Evolutionary conservation across 2,113 vertebrate species (phyloP).

Genomic region (Trogon surrucura): DNA sequence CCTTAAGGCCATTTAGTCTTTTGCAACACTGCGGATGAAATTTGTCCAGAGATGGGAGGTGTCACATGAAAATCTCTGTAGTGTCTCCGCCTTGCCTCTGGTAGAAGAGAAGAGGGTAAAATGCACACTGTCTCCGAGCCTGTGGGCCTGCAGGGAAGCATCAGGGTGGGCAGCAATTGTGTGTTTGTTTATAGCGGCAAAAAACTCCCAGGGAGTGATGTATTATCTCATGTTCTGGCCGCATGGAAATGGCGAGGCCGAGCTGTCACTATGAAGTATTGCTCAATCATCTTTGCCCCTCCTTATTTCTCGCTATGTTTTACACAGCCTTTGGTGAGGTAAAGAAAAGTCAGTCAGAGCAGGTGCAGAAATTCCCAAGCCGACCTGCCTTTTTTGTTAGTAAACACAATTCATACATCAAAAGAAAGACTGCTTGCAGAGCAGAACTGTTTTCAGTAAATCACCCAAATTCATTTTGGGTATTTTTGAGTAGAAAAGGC

Average conservation of each 20-base stretch:
- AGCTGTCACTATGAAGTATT: not conserved
- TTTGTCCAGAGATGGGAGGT: not conserved
- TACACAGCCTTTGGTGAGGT: not conserved
- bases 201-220: not conserved
- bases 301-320: not conserved
- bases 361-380: slow-evolving; percentile 1
- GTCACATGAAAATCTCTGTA: not conserved
- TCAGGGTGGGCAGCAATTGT: not conserved
- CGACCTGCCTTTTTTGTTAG: not conserved
- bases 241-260: not conserved
- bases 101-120: not conserved
- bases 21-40: not conserved
- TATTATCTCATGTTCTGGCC: not conserved
- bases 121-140: not conserved
- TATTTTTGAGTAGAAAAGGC: not conserved
- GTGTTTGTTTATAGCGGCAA: not conserved
- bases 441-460: not conserved
- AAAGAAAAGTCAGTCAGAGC: not conserved
- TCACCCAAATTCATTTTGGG: not conserved
- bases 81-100: not conserved
- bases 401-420: not conserved
- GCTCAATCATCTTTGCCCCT: not conserved
- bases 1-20: not conserved
- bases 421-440: not conserved
- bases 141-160: not conserved